Evolutionary conservation across 2,113 vertebrate genomes (phyloP).

Genomic region (Nesogale talazaci): DNA sequence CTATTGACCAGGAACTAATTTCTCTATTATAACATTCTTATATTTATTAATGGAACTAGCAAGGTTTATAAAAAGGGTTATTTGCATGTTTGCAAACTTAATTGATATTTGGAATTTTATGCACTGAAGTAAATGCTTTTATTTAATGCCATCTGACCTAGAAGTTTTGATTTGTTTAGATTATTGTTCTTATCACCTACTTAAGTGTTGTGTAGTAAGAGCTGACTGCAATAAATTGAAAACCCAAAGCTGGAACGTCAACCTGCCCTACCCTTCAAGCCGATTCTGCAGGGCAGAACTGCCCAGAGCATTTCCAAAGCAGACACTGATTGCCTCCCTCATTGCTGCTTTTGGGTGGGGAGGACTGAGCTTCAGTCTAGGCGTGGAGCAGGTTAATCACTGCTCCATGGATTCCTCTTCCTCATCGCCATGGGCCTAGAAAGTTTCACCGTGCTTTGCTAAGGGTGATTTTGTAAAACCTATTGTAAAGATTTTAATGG

Average conservation of each 20-base stretch:
- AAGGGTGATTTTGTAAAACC: constrained; percentile 77
- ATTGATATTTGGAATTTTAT: constrained; percentile 47
- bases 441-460: constrained; percentile 77
- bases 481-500: constrained; percentile 59
- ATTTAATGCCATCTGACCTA: constrained; percentile 7
- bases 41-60: constrained; percentile 25
- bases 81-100: constrained; percentile 42
- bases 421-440: constrained; percentile 58
- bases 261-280: neutral
- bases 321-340: neutral
- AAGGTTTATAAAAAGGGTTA: constrained; percentile 48
- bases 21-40: constrained; percentile 49
- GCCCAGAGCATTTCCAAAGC: neutral
- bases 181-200: constrained; percentile 22
- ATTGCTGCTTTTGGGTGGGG: neutral
- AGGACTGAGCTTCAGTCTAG: neutral
- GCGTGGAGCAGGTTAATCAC: neutral
- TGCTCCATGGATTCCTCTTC: neutral
- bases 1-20: constrained; percentile 27
- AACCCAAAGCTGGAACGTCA: neutral
- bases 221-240: constrained; percentile 37
- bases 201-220: constrained; percentile 64
- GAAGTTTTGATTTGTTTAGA: constrained; percentile 41
- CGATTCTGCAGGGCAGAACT: neutral
- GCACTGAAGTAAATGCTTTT: constrained; percentile 42